Evolutionary conservation across 2,888 invertebrate species (phyloP).

Genomic region (Acanthosoma haemorrhoidale): DNA sequence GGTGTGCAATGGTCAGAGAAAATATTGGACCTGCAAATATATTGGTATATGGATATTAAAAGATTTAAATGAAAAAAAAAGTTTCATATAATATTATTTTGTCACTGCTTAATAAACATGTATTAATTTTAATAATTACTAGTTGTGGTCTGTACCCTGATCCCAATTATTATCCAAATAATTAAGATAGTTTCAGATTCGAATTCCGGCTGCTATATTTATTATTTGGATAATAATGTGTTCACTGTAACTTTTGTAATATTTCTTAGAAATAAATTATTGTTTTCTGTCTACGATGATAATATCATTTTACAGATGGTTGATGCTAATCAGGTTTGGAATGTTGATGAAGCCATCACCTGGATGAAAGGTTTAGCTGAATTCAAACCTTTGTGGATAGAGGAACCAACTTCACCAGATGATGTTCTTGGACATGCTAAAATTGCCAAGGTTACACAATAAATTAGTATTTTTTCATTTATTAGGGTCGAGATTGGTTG

Average conservation of each 20-base stretch:
- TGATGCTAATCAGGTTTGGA: slow-evolving; percentile 87
- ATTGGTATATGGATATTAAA: slow-evolving; percentile 59
- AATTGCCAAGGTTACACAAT: slow-evolving; percentile 59
- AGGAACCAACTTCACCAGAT: slow-evolving; percentile 89
- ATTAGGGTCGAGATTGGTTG: neutral
- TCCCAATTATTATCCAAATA: too few species aligned
- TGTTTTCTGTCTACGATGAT: too few species aligned
- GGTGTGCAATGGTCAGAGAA: slow-evolving; percentile 67
- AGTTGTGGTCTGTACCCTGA: neutral
- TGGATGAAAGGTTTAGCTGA: slow-evolving; percentile 76
- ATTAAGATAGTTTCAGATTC: too few species aligned
- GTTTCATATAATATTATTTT: too few species aligned
- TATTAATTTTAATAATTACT: neutral
- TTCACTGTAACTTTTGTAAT: too few species aligned
- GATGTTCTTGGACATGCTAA: slow-evolving; percentile 80
- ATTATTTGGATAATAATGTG: too few species aligned
- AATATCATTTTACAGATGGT: slow-evolving; percentile 68
- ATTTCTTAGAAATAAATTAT: too few species aligned
- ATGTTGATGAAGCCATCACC: slow-evolving; percentile 73
- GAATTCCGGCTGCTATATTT: too few species aligned
- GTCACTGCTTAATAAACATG: neutral
- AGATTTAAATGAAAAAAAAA: too few species aligned
- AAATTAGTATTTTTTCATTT: neutral
- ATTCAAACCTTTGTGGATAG: slow-evolving; percentile 79
- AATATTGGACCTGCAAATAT: slow-evolving; percentile 68